Percentiles rank a stretch among this genome's conserved stretches.
Evolutionary conservation across 1,140 invertebrate species (phyloP).

Genomic region (Diachasma alloeum): DNA sequence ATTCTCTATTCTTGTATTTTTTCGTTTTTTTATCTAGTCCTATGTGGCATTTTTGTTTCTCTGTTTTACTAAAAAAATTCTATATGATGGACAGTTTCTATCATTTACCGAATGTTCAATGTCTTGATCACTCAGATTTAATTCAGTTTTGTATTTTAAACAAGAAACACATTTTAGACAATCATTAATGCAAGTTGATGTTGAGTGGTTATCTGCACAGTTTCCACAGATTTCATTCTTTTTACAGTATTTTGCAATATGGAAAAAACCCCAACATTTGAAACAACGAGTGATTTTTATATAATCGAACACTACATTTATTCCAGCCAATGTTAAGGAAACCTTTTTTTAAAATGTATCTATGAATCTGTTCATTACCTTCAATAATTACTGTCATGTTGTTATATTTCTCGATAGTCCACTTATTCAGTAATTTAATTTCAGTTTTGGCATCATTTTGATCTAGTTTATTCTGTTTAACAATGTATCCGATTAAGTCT

Average conservation of each 20-base stretch:
- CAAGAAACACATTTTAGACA: no score
- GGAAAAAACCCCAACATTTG: constrained; percentile 20
- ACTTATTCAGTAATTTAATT: constrained; percentile 5
- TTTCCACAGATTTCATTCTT: not conserved
- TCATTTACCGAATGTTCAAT: no score
- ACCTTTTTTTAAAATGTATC: not conserved
- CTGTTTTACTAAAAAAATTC: no score
- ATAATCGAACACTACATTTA: constrained; percentile 1
- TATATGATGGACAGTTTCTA: no score
- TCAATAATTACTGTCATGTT: constrained; percentile 5
- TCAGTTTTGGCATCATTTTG: not conserved
- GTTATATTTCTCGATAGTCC: not conserved
- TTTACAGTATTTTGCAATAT: constrained; percentile 17
- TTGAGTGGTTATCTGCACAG: not conserved
- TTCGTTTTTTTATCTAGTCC: no score
- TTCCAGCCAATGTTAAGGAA: constrained; percentile 2
- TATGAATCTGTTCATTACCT: not conserved
- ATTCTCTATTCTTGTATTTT: no score
- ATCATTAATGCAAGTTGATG: not conserved
- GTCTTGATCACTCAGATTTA: no score
- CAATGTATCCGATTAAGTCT: no score
- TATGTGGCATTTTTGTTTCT: no score
- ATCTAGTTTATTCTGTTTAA: not conserved
- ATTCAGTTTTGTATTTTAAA: no score
- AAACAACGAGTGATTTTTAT: no score